Conservation (phyloP, 1,140 invertebrate genomes). For the Mesaphorura yosii region DNA sequence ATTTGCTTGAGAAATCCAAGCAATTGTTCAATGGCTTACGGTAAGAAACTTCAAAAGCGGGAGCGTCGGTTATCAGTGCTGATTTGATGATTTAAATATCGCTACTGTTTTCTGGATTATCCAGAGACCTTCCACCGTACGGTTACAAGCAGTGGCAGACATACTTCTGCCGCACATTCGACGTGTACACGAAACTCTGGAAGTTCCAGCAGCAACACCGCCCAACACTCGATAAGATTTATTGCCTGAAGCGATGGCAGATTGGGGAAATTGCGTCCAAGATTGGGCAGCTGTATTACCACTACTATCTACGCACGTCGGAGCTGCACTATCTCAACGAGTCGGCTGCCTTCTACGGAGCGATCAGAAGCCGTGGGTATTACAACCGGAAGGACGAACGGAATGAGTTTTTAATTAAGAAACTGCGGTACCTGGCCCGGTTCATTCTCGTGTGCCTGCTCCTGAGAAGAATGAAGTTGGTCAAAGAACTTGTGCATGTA, state of each 20-base stretch:
- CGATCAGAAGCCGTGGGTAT: constrained; percentile 83
- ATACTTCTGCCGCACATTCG: constrained; percentile 93
- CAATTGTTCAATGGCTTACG: constrained; percentile 91
- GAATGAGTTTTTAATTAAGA: constrained; percentile 89
- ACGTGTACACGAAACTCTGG: constrained; percentile 97
- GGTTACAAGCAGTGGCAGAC: constrained; percentile 97
- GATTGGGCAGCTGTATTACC: constrained; percentile 97
- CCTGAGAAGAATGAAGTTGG: constrained; percentile 86
- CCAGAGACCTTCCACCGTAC: constrained; percentile 92
- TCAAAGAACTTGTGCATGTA: constrained; percentile 73
- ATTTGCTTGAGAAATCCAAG: constrained; percentile 92
- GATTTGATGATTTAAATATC: neutral
- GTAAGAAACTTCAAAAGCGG: constrained; percentile 39
- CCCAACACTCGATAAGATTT: constrained; percentile 78
- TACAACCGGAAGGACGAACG: constrained; percentile 63
- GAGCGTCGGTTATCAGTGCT: neutral
- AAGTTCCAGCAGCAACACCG: constrained; percentile 97
- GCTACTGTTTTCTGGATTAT: constrained; percentile 20
- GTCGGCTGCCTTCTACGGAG: constrained; percentile 91
- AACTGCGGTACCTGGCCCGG: constrained; percentile 87
- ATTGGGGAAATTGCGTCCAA: constrained; percentile 98
- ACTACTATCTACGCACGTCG: constrained; percentile 73
- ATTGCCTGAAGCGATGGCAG: constrained; percentile 93
- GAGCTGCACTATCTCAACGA: constrained; percentile 93
- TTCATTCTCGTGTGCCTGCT: constrained; percentile 94